Percentiles rank a stretch among this genome's conserved stretches.
Evolutionary conservation across 2,113 vertebrate species (phyloP).

Genomic region (Equus quagga): DNA sequence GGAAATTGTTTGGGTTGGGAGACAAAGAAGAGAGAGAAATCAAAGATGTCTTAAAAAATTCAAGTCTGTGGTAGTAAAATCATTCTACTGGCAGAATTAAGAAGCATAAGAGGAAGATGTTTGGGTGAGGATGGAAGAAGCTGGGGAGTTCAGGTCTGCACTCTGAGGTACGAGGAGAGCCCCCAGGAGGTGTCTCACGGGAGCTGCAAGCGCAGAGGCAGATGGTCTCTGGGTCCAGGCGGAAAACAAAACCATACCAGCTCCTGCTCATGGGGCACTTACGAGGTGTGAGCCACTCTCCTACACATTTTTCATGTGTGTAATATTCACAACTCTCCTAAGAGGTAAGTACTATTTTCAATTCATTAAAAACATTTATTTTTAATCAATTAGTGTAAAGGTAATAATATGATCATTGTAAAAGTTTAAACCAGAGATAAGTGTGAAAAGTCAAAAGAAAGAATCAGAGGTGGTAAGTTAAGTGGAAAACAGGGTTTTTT

Average conservation of each 20-base stretch:
- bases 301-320: neutral
- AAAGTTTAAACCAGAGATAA: constrained; percentile 8
- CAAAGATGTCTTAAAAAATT: neutral
- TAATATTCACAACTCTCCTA: neutral
- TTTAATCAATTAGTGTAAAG: neutral
- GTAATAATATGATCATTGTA: neutral
- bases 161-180: neutral
- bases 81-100: neutral
- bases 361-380: neutral
- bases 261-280: neutral
- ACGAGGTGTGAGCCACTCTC: neutral
- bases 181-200: neutral
- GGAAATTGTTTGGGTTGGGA: neutral
- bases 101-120: neutral
- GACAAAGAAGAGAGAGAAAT: neutral
- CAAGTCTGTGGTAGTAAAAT: neutral
- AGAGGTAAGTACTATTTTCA: neutral
- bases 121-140: neutral
- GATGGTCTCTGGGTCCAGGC: neutral
- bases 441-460: neutral
- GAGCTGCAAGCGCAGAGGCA: neutral
- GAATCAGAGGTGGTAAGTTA: neutral
- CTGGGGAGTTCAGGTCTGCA: neutral
- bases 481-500: neutral
- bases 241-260: neutral